phyloP scores from a whole-genome alignment of 2,797 vertebrate species.

The Leptatherina wallacei region DNA sequence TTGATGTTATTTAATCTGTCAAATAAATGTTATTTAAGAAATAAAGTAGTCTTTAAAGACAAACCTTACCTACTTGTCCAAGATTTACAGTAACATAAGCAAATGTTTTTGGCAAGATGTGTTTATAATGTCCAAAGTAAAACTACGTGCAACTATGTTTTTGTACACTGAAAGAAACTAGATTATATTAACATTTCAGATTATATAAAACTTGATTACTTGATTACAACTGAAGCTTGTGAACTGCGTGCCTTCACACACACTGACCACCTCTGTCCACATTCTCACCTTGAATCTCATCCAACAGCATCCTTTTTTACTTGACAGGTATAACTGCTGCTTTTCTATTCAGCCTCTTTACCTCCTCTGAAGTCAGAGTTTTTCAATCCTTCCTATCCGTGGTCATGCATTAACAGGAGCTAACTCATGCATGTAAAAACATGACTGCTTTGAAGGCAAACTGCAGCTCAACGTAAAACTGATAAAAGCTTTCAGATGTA shows the following conservation, averaged over 20 bases:
- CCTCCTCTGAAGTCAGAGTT: neutral
- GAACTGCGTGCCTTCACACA: neutral
- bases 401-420: slow-evolving; percentile 63
- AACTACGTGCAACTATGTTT: too few species aligned
- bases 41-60: neutral
- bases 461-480: slow-evolving; percentile 22
- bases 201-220: neutral
- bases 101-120: neutral
- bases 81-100: neutral
- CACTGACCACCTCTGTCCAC: neutral
- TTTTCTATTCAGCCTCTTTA: slow-evolving; percentile 18
- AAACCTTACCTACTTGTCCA: neutral
- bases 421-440: slow-evolving; percentile 46
- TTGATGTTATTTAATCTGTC: too few species aligned
- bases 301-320: slow-evolving; percentile 18
- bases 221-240: neutral
- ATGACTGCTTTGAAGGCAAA: slow-evolving; percentile 16
- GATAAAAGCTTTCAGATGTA: slow-evolving; percentile 32
- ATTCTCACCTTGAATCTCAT: neutral
- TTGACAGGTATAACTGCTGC: slow-evolving; percentile 9
- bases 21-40: neutral
- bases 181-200: neutral
- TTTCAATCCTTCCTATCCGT: neutral
- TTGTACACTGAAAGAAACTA: neutral
- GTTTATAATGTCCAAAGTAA: neutral